Evolutionary conservation across 2,888 invertebrate species (phyloP).

Genomic region (Coelinius sp.): DNA sequence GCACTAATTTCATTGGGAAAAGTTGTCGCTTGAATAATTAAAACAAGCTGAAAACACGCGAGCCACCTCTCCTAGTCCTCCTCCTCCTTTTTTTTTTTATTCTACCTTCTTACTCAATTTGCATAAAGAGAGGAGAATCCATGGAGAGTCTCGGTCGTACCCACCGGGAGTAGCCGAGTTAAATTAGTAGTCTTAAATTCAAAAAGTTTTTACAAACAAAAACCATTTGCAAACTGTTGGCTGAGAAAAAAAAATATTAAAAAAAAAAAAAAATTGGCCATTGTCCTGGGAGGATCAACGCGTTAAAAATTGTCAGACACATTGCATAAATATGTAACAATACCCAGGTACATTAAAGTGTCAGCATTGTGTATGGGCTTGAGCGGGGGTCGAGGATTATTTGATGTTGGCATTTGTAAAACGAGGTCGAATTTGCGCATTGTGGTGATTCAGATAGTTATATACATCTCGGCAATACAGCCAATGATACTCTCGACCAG

Average conservation of each 20-base stretch:
- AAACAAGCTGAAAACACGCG: slow-evolving; percentile 63
- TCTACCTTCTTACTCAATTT: slow-evolving; percentile 4
- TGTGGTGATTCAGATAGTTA: slow-evolving; percentile 22
- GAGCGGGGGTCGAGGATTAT: slow-evolving; percentile 17
- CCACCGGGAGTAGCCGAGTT: slow-evolving; percentile 14
- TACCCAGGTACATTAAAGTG: slow-evolving; percentile 20
- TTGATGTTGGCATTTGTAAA: slow-evolving; percentile 29
- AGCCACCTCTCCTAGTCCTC: slow-evolving; percentile 50
- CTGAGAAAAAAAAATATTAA: neutral
- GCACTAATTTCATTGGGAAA: slow-evolving; percentile 65
- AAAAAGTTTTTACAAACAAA: slow-evolving; percentile 3
- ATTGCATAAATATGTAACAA: slow-evolving; percentile 20
- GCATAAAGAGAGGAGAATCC: slow-evolving; percentile 12
- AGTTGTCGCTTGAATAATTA: slow-evolving; percentile 70
- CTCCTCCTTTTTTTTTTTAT: neutral
- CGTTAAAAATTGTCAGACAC: slow-evolving; percentile 6
- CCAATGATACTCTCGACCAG: slow-evolving; percentile 11
- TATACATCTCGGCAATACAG: slow-evolving; percentile 4
- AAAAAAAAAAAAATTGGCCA: neutral
- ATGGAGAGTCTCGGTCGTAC: slow-evolving; percentile 18
- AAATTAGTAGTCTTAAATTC: slow-evolving; percentile 22
- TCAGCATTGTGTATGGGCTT: neutral
- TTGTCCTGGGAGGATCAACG: slow-evolving; percentile 6
- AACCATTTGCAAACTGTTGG: neutral
- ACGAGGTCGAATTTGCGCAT: slow-evolving; percentile 23